phyloP scores from a whole-genome alignment of 1,140 invertebrate genomes.

The Frieseomelitta varia region DNA sequence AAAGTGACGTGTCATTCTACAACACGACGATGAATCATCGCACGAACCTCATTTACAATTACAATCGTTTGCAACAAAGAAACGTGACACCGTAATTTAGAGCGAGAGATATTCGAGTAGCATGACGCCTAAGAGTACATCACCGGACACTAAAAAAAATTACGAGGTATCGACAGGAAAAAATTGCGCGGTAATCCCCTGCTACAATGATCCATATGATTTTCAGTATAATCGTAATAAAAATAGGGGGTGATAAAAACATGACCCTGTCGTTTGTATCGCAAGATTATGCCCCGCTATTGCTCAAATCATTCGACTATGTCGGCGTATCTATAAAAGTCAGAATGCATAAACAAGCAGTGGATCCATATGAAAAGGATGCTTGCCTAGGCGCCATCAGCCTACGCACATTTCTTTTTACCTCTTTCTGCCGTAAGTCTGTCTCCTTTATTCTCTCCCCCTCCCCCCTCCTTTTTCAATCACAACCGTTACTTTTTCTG shows the following conservation, averaged over 20 bases:
- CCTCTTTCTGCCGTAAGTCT: background rate
- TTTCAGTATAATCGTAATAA: background rate
- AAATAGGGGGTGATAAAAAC: background rate
- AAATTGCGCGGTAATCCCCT: constrained; percentile 20
- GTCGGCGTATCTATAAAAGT: constrained; percentile 37
- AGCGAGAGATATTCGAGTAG: background rate
- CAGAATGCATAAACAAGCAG: constrained; percentile 18
- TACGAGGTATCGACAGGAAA: constrained; percentile 19
- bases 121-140: background rate
- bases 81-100: background rate
- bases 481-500: background rate
- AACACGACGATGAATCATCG: background rate
- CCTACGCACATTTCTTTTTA: constrained; percentile 7
- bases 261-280: constrained; percentile 19
- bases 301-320: constrained; percentile 3
- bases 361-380: background rate
- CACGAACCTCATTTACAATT: background rate
- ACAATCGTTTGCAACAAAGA: background rate
- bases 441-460: background rate
- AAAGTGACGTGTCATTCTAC: no score
- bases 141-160: constrained; percentile 35
- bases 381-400: constrained; percentile 38
- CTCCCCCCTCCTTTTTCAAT: background rate
- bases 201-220: background rate
- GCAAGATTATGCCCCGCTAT: constrained; percentile 30